A percentile compares a stretch with the other conserved stretches of the same genome.
These are phyloP conservation scores for Caerostris extrusa DNA, from an alignment of 1,140 invertebrate species.

Conservation along the genomic window DNA sequence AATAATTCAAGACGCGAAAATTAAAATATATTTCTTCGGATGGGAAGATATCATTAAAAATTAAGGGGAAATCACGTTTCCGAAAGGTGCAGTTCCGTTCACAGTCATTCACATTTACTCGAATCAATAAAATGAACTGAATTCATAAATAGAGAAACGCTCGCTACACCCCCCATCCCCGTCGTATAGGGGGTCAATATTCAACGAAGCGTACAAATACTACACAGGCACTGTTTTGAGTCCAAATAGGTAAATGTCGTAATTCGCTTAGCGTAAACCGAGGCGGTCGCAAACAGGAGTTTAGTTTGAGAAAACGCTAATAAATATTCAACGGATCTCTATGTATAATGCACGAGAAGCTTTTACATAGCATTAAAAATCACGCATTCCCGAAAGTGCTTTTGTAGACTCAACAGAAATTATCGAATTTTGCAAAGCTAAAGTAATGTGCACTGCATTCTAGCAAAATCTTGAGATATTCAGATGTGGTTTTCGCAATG, in stretches of 20 bases:
- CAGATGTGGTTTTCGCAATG: not conserved
- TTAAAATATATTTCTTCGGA: not conserved
- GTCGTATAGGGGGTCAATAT: slow-evolving; percentile 5
- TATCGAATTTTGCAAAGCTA: slow-evolving; percentile 1
- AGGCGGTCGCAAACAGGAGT: slow-evolving; percentile 17
- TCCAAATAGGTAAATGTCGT: slow-evolving; percentile 53
- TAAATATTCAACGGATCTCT: slow-evolving; percentile 68
- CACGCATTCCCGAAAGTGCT: slow-evolving; percentile 17
- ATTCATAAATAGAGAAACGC: not conserved
- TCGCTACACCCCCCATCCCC: not conserved
- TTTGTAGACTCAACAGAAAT: slow-evolving; percentile 38
- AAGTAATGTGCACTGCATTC: not conserved
- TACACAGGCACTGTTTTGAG: slow-evolving; percentile 4
- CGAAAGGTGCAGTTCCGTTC: not conserved
- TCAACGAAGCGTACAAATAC: not conserved
- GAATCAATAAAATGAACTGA: slow-evolving; percentile 8
- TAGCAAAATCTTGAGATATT: not conserved
- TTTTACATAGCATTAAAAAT: slow-evolving; percentile 60
- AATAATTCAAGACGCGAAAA: not conserved
- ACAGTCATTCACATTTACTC: not conserved
- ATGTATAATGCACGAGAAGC: slow-evolving; percentile 63
- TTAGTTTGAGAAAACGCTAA: slow-evolving; percentile 39
- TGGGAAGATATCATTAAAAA: not conserved
- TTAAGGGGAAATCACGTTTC: not conserved
- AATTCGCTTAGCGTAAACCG: slow-evolving; percentile 52